Evolutionary conservation across 2,888 invertebrate genomes (phyloP).

Genomic region (Syritta pipiens): DNA sequence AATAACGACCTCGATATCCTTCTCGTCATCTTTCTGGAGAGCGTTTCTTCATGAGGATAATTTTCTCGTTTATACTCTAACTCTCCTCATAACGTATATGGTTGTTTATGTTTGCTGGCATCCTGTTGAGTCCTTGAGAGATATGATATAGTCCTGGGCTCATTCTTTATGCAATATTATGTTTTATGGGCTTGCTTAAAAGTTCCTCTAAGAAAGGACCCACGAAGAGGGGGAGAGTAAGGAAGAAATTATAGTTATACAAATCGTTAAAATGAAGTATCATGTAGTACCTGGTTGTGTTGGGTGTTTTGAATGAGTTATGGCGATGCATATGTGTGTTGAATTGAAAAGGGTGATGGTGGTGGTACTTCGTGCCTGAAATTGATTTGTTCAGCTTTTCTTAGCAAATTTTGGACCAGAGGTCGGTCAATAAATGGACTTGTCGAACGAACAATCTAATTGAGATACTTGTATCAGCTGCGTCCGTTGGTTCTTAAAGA

Average conservation of each 20-base stretch:
- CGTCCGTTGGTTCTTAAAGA: too few species aligned
- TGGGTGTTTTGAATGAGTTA: too few species aligned
- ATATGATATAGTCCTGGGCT: constrained; percentile 47
- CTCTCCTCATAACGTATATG: constrained; percentile 48
- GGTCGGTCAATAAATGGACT: too few species aligned
- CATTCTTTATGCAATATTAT: constrained; percentile 47
- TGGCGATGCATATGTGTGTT: too few species aligned
- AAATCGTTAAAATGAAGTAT: constrained; percentile 34
- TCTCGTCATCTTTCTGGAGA: not conserved
- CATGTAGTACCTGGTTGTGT: too few species aligned
- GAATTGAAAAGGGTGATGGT: too few species aligned
- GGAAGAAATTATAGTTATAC: constrained; percentile 23
- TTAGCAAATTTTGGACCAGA: too few species aligned
- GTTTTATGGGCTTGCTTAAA: constrained; percentile 54
- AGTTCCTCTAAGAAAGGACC: constrained; percentile 10
- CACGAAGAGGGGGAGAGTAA: not conserved
- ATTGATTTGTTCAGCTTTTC: too few species aligned
- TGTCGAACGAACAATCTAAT: too few species aligned
- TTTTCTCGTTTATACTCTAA: constrained; percentile 54
- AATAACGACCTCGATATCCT: constrained; percentile 29
- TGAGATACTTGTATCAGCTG: too few species aligned
- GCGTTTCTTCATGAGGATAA: constrained; percentile 32
- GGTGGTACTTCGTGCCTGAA: too few species aligned
- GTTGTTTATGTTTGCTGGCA: constrained; percentile 52
- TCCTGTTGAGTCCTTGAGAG: constrained; percentile 64